Base-by-base conservation (phyloP, 2,113 vertebrate genomes). In the Phrynosoma blainvillii region DNA sequence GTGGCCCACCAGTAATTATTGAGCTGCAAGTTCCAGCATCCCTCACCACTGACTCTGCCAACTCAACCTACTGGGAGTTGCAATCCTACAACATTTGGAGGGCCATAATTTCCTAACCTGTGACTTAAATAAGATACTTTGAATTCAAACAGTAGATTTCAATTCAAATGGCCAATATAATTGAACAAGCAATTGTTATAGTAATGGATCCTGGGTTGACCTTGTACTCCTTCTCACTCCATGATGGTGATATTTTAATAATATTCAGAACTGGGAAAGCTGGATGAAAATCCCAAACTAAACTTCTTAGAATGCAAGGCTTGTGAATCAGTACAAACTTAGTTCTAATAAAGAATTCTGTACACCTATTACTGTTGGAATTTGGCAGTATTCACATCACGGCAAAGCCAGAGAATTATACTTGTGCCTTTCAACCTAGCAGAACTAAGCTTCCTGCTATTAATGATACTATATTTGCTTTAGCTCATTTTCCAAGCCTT, bases 371-470 rank as follows among this genome's bases (percentile, higher is more conserved):
- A 76, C 62, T 68, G 79, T 84, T 81, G 81, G 75, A 88, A 87
- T 10, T 83, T 86, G 75, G 85, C 88, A 93, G 20, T 9, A 92
- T 85, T 91, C 74, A 36, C n/a, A 32, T 27, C 78, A 87, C 79
- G 90, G 68, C 79, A 20, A 91, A 92, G 74, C 23, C 90, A 3
- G 2, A 75, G 32, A 89, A 89, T 23, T 90, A 20, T 84, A 40
- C 47, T 86, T 91, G 32, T 74, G n/a, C 66, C 59, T 92, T 92
- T 88, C 91, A 30, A 25, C 59, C 90, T 92, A 85, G 89, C 82
- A 94, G 87, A 94, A 94, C 90, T 91, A 93, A 94, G 40, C 76
- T 23, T 91, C 54, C 12, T 40, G 79, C 14, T 65, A 84, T 88
- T 91, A 94, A 91, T 21, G 90, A 91, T 89, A 92, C 92, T 81